These are phyloP conservation scores for Ahaetulla prasina DNA, from an alignment of 2,113 vertebrate genomes.

Conservation along the genomic window DNA sequence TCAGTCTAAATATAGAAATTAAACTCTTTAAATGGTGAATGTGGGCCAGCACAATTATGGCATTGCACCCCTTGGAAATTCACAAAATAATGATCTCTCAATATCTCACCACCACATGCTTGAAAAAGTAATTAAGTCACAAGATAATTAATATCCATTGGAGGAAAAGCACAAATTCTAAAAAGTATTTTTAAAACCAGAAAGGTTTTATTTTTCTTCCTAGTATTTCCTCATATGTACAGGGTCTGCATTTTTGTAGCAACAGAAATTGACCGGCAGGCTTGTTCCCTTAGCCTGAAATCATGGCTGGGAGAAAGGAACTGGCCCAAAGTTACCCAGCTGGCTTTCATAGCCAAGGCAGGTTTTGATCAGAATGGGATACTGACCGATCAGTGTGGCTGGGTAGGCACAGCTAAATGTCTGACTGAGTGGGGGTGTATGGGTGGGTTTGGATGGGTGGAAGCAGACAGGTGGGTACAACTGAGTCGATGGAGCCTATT, in stretches of 20 bases:
- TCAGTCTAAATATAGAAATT: conserved; percentile 45
- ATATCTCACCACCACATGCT: conserved; percentile 58
- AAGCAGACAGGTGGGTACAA: neutral
- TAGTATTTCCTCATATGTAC: neutral
- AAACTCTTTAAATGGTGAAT: conserved; percentile 38
- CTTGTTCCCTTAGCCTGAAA: neutral
- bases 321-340: neutral
- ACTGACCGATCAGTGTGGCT: neutral
- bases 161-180: conserved; percentile 50
- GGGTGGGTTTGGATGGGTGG: neutral
- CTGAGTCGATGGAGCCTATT: neutral
- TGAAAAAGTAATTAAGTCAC: conserved; percentile 49
- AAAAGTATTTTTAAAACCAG: conserved; percentile 22
- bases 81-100: conserved; percentile 58
- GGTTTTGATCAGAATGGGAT: neutral
- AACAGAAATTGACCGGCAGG: neutral
- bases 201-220: neutral
- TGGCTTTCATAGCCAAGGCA: neutral
- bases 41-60: conserved; percentile 27
- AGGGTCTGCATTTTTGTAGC: neutral
- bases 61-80: conserved; percentile 39
- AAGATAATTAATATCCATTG: conserved; percentile 64
- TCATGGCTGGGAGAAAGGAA: neutral
- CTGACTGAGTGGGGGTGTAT: neutral
- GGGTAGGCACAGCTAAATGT: neutral